These are phyloP conservation scores for Sorex fumeus DNA, from an alignment of 2,113 vertebrate species.

Conservation along the genomic window DNA sequence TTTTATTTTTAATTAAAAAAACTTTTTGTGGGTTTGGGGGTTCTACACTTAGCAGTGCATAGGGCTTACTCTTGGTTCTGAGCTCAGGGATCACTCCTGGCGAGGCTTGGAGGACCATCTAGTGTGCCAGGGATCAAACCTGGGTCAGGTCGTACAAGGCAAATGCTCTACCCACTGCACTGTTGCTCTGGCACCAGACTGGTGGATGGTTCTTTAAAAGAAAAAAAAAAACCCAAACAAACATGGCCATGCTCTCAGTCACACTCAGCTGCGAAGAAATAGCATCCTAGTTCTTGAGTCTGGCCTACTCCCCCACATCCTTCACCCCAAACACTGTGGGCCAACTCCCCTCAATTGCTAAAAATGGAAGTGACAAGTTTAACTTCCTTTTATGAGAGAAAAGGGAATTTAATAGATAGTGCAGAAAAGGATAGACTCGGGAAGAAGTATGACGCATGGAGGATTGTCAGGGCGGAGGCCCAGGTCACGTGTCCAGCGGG, in stretches of 20 bases:
- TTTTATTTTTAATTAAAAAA: too few relatives aligned
- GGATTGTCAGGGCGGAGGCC: not conserved
- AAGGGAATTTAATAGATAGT: slow-evolving; percentile 4
- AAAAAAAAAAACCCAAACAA: too few relatives aligned
- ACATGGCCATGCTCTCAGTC: not conserved
- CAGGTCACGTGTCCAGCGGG: not conserved
- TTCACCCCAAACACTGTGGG: not conserved
- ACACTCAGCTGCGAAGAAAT: not conserved
- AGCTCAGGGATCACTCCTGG: too few relatives aligned
- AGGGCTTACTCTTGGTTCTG: too few relatives aligned
- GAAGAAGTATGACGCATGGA: not conserved
- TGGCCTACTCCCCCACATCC: not conserved
- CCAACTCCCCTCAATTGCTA: not conserved
- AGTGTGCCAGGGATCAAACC: too few relatives aligned
- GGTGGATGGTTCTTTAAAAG: not conserved
- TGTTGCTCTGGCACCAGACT: not conserved
- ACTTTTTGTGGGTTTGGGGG: too few relatives aligned
- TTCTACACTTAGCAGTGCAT: too few relatives aligned
- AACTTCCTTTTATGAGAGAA: slow-evolving; percentile 60
- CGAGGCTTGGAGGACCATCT: too few relatives aligned
- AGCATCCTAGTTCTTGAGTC: not conserved
- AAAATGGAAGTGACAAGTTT: slow-evolving; percentile 27
- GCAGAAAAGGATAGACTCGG: not conserved
- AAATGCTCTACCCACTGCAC: too few relatives aligned
- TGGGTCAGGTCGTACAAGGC: too few relatives aligned